A percentile compares a stretch with the other conserved stretches of the same genome.
These are phyloP conservation scores for Arbacia lixula DNA, from an alignment of 53 echinoderm and acorn worm species.

Conservation along the genomic window DNA sequence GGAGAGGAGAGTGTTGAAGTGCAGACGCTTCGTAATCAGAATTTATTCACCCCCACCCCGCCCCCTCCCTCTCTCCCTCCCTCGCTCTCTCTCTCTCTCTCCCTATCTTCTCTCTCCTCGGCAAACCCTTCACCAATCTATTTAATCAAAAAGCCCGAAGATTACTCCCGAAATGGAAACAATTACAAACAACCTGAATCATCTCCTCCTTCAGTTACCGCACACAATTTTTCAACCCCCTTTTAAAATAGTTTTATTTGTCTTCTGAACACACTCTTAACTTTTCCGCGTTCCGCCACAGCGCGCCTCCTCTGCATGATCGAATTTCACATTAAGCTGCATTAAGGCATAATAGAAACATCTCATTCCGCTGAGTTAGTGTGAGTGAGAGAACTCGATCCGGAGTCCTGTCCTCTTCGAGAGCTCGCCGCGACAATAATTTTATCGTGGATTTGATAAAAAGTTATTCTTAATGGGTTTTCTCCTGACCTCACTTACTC, in stretches of 20 bases:
- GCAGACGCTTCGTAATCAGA: too few relatives aligned
- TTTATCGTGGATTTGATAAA: conserved; percentile 38
- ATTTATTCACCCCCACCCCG: too few relatives aligned
- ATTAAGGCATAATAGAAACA: conserved; percentile 39
- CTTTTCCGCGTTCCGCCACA: conserved; percentile 40
- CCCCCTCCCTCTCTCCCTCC: too few relatives aligned
- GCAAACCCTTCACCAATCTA: background rate
- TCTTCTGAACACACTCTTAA: conserved; percentile 40
- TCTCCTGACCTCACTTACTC: conserved; percentile 38
- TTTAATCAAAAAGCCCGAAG: conserved; percentile 33
- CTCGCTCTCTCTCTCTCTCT: too few relatives aligned
- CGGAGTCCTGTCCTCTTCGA: background rate
- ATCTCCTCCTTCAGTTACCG: conserved; percentile 10
- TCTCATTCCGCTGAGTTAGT: conserved; percentile 28
- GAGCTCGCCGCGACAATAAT: conserved; percentile 26
- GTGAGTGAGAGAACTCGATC: conserved; percentile 29
- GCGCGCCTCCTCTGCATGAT: conserved; percentile 4
- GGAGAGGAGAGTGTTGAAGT: too few relatives aligned
- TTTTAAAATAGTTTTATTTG: conserved; percentile 55
- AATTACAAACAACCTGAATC: conserved; percentile 35
- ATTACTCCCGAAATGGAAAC: conserved; percentile 47
- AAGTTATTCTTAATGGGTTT: conserved; percentile 56
- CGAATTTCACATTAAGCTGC: conserved; percentile 47
- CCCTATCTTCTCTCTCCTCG: too few relatives aligned
- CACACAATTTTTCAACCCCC: conserved; percentile 37